Evolutionary conservation across 1,140 invertebrate genomes (phyloP), one percentile per base, ranked within the genome.

Genomic region (Rhyzopertha dominica): DNA sequence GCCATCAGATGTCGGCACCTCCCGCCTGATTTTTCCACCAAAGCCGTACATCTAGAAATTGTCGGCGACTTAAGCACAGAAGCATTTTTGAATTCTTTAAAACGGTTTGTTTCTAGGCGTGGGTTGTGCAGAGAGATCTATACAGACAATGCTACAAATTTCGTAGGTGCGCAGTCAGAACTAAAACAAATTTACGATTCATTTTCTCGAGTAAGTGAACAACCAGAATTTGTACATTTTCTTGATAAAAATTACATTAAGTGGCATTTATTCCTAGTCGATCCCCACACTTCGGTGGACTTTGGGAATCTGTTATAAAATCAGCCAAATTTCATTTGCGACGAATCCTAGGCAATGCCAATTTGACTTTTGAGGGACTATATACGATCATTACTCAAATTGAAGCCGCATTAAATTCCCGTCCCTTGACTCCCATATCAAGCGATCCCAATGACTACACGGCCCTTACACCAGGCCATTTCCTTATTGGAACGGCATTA

Each of bases 391-490:
- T 56, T 12, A 12, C 38, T 12, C 51, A 54, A 36, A 38, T 58
- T 1, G 59, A 61, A 32, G 54, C 52, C 8, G 20, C 43, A 8
- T 36, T 67, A 7, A 64, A 67, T 45, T 57, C 53, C 1, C 31
- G 67, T 5, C 63, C 65, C 5, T 25, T 69, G 9, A 44, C 38
- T 24, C 54, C 54, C 4, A 17, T 62, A n/a, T 50, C 48, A n/a
- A 46, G 36, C 18, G 56, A 62, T 47, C 46, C 53, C 14, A 36
- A 58, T 41, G 63, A 66, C 24, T 24, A 46, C 8, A 5, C 17
- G 1, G 13, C 39, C 13, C 35, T 65, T 1, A 63, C 65, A 7
- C 63, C 67, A 10, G 62, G 47, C 12, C 63, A 69, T 49, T 69
- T 69, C 36, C 36, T 69, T 7, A 68, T 65, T 38, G 66, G 65